A percentile compares a stretch with the other conserved stretches of the same genome.
Evolutionary conservation across 2,797 vertebrate genomes (phyloP).

Genomic region (Distichodus sexfasciatus): DNA sequence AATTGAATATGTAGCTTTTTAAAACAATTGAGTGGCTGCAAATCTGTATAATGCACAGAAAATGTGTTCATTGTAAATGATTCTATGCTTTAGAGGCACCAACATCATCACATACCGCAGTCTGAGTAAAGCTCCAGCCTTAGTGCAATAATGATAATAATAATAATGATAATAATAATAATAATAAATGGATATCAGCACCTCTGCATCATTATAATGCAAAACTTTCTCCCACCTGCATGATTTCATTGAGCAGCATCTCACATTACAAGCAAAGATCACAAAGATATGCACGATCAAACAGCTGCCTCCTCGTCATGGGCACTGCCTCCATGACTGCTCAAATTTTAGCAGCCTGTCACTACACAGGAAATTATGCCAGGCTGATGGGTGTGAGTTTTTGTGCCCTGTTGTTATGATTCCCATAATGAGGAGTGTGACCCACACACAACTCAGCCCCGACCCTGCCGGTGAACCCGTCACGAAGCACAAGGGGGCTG

Average conservation of each 20-base stretch:
- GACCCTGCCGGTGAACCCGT: conserved; percentile 28
- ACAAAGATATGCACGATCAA: neutral
- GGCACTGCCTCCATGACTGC: conserved; percentile 17
- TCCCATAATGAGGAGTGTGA: conserved; percentile 50
- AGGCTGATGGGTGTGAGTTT: conserved; percentile 42
- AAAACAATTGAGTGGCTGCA: no score
- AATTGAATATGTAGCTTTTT: no score
- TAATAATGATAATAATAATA: no score
- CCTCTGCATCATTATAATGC: neutral
- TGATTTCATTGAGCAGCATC: neutral
- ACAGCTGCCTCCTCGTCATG: neutral
- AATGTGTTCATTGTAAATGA: no score
- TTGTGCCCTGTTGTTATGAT: conserved; percentile 40
- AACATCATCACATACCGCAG: no score
- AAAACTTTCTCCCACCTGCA: neutral
- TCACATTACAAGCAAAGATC: neutral
- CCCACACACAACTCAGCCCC: conserved; percentile 22
- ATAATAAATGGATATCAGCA: neutral
- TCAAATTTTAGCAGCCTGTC: conserved; percentile 62
- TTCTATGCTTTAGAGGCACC: no score
- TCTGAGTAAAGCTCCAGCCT: no score
- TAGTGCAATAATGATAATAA: no score
- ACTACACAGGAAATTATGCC: conserved; percentile 50
- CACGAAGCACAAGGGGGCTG: conserved; percentile 19
- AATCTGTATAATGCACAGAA: no score